Base-by-base conservation (phyloP, 2,113 vertebrate genomes). In the Strigops habroptila region DNA sequence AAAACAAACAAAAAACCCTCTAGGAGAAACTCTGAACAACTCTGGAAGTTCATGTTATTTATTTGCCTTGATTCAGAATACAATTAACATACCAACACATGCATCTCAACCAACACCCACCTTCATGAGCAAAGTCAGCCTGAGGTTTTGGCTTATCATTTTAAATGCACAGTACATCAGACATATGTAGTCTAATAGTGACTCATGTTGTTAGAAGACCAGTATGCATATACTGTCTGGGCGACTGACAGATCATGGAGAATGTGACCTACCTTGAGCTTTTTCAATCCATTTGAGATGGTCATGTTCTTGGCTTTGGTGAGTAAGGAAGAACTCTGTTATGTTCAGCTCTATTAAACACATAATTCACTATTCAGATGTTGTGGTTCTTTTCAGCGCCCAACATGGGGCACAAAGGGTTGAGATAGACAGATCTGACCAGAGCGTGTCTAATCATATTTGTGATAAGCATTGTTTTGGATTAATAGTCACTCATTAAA, bases 111-210 rank as follows among this genome's bases (percentile, higher is more conserved):
- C 4, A 69, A 3, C 28, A 44, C 11, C 22, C 12, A 7, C 28
- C 19, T 64, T 80, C 21, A 35, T 2, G 9, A 84, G 46, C 12
- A 53, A 74, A 79, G 25, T 21, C 49, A 70, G 25, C n/a, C 19
- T 15, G 15, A 44, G 18, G 3, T 17, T 76, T 77, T 23, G 57
- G 9, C 17, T 33, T 27, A n/a, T n/a, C n/a, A 17, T 21, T 60
- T 89, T n/a, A 33, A 8, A 21, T 2, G 6, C 6, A 80, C 69
- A 33, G 0, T 28, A 59, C 22, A 9, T 31, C 8, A n/a, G 43
- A 59, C 10, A 21, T 2, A n/a, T 0, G 0, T 6, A 73, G 19
- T n/a, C 33, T 28, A 82, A 12, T 3, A 30, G 51, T 39, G n/a
- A 33, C 5, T 23, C 24, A 33, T 22, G 6, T 25, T 64, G 52